A percentile compares a stretch with the other conserved stretches of the same genome.
These are phyloP conservation scores for Lottia gigantea DNA, from an alignment of 2,888 invertebrate genomes.

Conservation along the genomic window DNA sequence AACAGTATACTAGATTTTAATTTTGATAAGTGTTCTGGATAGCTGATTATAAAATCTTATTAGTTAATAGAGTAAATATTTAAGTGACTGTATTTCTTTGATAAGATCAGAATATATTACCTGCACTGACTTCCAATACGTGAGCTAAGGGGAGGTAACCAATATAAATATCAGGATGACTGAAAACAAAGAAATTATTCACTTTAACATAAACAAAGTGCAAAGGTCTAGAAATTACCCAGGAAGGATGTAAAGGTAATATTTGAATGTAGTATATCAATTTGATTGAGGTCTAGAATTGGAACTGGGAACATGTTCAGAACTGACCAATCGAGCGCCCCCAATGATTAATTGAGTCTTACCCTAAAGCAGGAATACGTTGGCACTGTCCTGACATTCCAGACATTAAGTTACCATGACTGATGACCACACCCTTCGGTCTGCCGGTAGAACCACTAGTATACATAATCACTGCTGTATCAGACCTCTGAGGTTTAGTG, in stretches of 20 bases:
- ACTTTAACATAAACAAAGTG: no score
- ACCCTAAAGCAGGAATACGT: constrained; percentile 66
- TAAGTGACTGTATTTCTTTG: not conserved
- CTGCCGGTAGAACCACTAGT: constrained; percentile 97
- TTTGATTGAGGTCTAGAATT: no score
- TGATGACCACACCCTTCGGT: constrained; percentile 80
- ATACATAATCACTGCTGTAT: constrained; percentile 98
- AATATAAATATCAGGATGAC: constrained; percentile 81
- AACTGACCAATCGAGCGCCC: not conserved
- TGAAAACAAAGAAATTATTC: no score
- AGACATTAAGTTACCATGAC: constrained; percentile 69
- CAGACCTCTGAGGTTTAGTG: constrained; percentile 73
- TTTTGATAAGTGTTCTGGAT: no score
- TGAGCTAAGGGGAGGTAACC: constrained; percentile 97
- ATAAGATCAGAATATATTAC: constrained; percentile 47
- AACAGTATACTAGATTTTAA: no score
- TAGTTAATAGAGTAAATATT: not conserved
- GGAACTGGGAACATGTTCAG: no score
- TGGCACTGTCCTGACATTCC: constrained; percentile 69
- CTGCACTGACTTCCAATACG: constrained; percentile 95
- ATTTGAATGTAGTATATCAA: no score
- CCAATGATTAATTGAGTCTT: constrained; percentile 19
- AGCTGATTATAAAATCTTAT: no score
- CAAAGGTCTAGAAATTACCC: no score
- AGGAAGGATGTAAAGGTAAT: no score